Base-by-base conservation (phyloP, 1,140 invertebrate genomes). In the Hyphantria cunea region DNA sequence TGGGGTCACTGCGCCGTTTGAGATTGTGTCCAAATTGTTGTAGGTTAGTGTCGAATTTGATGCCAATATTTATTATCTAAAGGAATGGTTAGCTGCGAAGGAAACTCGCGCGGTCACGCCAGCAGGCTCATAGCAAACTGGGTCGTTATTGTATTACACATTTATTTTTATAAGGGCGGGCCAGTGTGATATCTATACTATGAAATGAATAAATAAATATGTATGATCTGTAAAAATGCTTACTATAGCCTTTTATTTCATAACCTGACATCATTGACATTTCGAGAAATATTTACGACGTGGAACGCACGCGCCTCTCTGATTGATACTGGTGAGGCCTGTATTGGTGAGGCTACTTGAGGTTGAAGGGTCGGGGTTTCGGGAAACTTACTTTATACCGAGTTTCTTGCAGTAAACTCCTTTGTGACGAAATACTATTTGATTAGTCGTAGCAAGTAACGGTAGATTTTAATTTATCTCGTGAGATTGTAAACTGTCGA, bases 81-180 rank as follows among this genome's bases (percentile, higher is more conserved):
- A 59, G 66, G 69, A 60, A 39, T 14, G 48, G 70, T 44, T 69
- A 7, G 12, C 44, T 25, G 49, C 41, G 51, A 53, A 54, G 64
- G 42, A 44, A 74, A 75, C 68, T 45, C 34, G 79, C 79, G 84
- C 81, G 52, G 74, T 82, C 78, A 75, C 81, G 64, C 78, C 82
- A 82, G 76, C 75, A 31, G 44, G 25, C 55, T 56, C 44, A 39
- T 60, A 42, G 66, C 66, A 74, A 70, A 68, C 83, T 85, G 84
- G 82, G 78, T 83, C 84, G 82, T 87, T 85, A 80, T 83, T 78
- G 82, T 90, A 86, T 82, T 89, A 88, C 85, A 90, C 84, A 89
- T 84, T 90, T 90, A 89, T 89, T 90, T 90, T 90, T 90, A 80
- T 90, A 90, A 89, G 88, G 88, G 86, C 86, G 88, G 88, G 88